Evolutionary conservation across 2,113 vertebrate species (phyloP).

Genomic region (Rhabdornis inornatus): DNA sequence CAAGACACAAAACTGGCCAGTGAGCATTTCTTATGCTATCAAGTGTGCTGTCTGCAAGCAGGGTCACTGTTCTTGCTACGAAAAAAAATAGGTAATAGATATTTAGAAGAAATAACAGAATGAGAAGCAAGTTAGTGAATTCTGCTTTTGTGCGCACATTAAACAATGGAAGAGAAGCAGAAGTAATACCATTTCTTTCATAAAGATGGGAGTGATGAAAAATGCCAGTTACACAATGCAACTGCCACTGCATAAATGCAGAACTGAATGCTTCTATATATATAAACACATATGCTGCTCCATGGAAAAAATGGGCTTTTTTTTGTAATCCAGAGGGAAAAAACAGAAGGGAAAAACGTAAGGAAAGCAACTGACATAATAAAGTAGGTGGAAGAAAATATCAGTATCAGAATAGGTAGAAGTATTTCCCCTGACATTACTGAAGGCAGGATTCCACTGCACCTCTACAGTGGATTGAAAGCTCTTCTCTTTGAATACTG

Average conservation of each 20-base stretch:
- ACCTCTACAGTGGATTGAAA: background rate
- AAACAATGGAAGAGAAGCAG: background rate
- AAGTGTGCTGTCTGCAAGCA: background rate
- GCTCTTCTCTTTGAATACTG: background rate
- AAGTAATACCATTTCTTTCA: background rate
- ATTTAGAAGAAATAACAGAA: background rate
- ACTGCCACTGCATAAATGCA: background rate
- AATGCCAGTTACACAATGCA: background rate
- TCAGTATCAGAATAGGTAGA: background rate
- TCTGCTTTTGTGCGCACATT: background rate
- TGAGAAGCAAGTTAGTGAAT: background rate
- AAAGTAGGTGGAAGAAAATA: background rate
- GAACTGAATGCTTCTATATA: background rate
- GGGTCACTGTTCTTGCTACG: background rate
- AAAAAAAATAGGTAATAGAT: background rate
- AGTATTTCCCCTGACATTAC: background rate
- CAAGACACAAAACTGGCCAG: background rate
- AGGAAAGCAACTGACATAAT: background rate
- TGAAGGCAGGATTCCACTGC: background rate
- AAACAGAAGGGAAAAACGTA: background rate
- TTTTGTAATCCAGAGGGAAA: background rate
- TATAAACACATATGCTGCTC: background rate
- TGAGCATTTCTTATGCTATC: background rate
- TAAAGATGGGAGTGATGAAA: background rate
- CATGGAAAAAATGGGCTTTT: rapidly evolving